Evolutionary conservation across 1,140 invertebrate genomes (phyloP).

Genomic region (Dendrolimus punctatus): DNA sequence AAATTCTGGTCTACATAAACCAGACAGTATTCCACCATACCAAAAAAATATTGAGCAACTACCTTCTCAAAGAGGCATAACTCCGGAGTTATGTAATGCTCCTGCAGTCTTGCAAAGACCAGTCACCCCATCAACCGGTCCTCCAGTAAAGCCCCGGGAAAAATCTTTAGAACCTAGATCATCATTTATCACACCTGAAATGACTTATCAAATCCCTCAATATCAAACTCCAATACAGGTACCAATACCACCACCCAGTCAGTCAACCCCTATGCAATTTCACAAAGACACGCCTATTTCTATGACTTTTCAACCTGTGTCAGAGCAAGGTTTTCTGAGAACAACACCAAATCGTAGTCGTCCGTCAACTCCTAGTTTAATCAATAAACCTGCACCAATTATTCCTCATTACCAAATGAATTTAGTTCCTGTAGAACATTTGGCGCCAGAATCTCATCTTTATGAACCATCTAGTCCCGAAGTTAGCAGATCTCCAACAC

Average conservation of each 20-base stretch:
- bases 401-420: slow-evolving; percentile 79
- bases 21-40: slow-evolving; percentile 74
- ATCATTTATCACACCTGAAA: background rate
- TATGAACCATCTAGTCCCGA: slow-evolving; percentile 73
- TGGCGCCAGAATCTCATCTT: slow-evolving; percentile 68
- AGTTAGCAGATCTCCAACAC: slow-evolving; percentile 74
- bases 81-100: slow-evolving; percentile 57
- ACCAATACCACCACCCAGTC: slow-evolving; percentile 14
- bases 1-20: slow-evolving; percentile 71
- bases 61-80: slow-evolving; percentile 68
- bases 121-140: slow-evolving; percentile 40
- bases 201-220: slow-evolving; percentile 19
- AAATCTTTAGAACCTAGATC: slow-evolving; percentile 35
- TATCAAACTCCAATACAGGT: slow-evolving; percentile 19
- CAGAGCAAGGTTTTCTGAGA: slow-evolving; percentile 64
- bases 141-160: slow-evolving; percentile 29
- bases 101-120: slow-evolving; percentile 44
- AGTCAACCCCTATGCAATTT: slow-evolving; percentile 24
- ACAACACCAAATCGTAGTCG: slow-evolving; percentile 63
- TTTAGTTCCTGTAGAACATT: slow-evolving; percentile 74
- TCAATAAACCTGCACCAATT: slow-evolving; percentile 77
- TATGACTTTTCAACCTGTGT: slow-evolving; percentile 75
- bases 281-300: slow-evolving; percentile 51
- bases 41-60: slow-evolving; percentile 74
- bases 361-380: slow-evolving; percentile 75